phyloP scores from a whole-genome alignment of 2,797 vertebrate species.

The Sebastes hopkinsi region DNA sequence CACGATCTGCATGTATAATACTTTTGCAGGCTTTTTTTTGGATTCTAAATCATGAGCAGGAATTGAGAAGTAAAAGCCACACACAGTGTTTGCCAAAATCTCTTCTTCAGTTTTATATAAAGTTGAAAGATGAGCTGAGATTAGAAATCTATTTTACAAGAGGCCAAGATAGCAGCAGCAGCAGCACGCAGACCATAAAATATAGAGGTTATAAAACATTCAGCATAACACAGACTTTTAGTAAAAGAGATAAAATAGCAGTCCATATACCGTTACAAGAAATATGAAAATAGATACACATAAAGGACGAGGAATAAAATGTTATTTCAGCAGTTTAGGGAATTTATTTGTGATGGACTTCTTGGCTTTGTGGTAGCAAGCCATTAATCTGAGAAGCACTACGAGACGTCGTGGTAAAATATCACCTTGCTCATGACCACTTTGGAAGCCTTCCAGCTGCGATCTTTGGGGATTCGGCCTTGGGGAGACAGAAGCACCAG shows the following conservation, averaged over 20 bases:
- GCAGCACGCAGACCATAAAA: neutral
- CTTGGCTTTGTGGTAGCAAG: neutral
- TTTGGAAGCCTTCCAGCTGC: constrained; percentile 85
- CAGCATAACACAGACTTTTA: neutral
- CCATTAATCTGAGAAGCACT: constrained; percentile 12
- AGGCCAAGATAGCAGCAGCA: neutral
- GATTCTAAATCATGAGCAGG: neutral
- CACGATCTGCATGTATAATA: neutral
- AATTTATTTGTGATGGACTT: constrained; percentile 15
- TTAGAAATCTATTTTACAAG: neutral
- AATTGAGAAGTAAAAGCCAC: neutral
- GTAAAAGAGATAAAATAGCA: neutral
- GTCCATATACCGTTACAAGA: neutral
- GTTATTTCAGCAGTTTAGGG: neutral
- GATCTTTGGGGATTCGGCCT: constrained; percentile 81
- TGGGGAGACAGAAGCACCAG: constrained; percentile 77
- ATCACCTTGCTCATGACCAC: constrained; percentile 85
- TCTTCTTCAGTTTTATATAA: too few relatives aligned
- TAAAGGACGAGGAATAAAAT: neutral
- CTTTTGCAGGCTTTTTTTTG: neutral
- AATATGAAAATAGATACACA: neutral
- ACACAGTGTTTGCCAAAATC: neutral
- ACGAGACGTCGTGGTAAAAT: constrained; percentile 4
- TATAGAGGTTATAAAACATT: neutral
- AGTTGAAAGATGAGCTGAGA: neutral